A percentile compares a stretch with the other conserved stretches of the same genome.
These are phyloP conservation scores for Poecilia gillii DNA, from an alignment of 2,797 vertebrate species.

Conservation along the genomic window DNA sequence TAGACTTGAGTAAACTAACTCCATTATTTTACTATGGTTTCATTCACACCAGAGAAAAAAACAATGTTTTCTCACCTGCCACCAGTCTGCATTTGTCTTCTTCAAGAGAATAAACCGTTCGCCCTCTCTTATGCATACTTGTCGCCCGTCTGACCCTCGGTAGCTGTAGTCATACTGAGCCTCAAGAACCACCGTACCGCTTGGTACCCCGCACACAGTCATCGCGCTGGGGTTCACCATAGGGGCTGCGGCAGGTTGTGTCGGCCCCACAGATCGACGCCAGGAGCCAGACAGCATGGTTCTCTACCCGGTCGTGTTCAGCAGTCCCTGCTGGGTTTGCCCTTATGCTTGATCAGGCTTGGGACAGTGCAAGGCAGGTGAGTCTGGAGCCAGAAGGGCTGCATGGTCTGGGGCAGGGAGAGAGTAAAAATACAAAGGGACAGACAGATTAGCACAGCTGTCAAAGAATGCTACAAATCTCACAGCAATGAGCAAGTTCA, in stretches of 20 bases:
- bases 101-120: slow-evolving; percentile 88
- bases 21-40: not conserved
- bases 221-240: slow-evolving; percentile 47
- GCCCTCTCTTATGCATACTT: slow-evolving; percentile 87
- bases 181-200: slow-evolving; percentile 80
- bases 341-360: slow-evolving; percentile 20
- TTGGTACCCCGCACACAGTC: slow-evolving; percentile 73
- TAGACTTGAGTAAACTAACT: not conserved
- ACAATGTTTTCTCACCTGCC: slow-evolving; percentile 82
- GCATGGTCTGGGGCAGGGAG: slow-evolving; percentile 76
- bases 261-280: slow-evolving; percentile 77
- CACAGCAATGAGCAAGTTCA: slow-evolving; percentile 24
- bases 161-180: slow-evolving; percentile 89
- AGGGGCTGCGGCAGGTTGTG: slow-evolving; percentile 39
- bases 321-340: slow-evolving; percentile 37
- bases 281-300: slow-evolving; percentile 86
- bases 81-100: slow-evolving; percentile 91
- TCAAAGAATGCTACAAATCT: slow-evolving; percentile 31
- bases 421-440: slow-evolving; percentile 8
- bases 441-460: slow-evolving; percentile 34
- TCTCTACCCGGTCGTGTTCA: slow-evolving; percentile 52
- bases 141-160: slow-evolving; percentile 81
- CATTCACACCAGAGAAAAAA: fast-evolving
- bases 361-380: slow-evolving; percentile 37
- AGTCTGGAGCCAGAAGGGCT: slow-evolving; percentile 53